Percentiles rank a stretch among this genome's conserved stretches.
Evolutionary conservation across 2,888 invertebrate genomes (phyloP).

Genomic region (Dinocampus coccinellae): DNA sequence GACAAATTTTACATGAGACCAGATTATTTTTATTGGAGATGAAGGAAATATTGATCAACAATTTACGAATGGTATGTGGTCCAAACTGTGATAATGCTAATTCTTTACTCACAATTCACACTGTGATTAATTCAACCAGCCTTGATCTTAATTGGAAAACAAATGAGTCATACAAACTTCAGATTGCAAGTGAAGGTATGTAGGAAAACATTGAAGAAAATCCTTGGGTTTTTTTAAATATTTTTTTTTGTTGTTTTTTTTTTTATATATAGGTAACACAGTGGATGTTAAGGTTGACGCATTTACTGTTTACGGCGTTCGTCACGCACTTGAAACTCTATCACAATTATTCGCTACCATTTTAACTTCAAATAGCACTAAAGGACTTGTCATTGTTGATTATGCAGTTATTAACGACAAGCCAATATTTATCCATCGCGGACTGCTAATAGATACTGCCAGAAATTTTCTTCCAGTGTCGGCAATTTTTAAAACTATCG

Average conservation of each 20-base stretch:
- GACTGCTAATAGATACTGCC: constrained; percentile 89
- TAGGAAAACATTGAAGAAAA: background rate
- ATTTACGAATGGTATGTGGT: constrained; percentile 75
- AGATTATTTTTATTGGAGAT: constrained; percentile 72
- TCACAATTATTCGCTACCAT: constrained; percentile 75
- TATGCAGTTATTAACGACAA: constrained; percentile 80
- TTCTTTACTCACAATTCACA: constrained; percentile 73
- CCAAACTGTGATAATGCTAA: constrained; percentile 70
- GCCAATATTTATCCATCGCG: constrained; percentile 87
- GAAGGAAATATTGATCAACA: constrained; percentile 72
- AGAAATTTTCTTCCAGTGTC: constrained; percentile 86
- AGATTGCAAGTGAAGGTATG: constrained; percentile 73
- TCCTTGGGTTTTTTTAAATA: background rate
- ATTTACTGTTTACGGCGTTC: constrained; percentile 78
- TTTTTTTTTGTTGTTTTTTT: too few relatives aligned
- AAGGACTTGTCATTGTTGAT: constrained; percentile 74
- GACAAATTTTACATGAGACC: constrained; percentile 58
- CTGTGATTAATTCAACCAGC: constrained; percentile 71
- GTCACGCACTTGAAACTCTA: constrained; percentile 83
- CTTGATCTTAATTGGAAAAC: constrained; percentile 76
- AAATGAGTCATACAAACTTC: constrained; percentile 78
- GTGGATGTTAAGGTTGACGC: constrained; percentile 73
- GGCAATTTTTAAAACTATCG: constrained; percentile 79
- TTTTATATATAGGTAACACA: too few relatives aligned
- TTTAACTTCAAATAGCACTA: constrained; percentile 57